These are phyloP conservation scores for Diacarnus erythraeanus DNA, from an alignment of 37 sponge, comb jelly and placozoan species.

Conservation along the genomic window DNA sequence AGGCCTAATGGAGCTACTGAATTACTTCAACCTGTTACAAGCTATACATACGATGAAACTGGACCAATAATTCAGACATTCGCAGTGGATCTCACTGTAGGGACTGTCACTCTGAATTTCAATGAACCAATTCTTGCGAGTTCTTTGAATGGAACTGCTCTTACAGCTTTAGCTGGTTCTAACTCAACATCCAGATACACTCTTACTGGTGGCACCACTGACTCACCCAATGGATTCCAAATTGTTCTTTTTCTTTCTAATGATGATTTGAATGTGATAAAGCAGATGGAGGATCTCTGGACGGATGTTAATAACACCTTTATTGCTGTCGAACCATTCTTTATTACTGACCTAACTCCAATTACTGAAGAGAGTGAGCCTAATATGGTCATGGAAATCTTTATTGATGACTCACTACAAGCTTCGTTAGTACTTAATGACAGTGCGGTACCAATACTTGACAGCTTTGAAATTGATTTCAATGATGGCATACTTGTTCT, in stretches of 20 bases:
- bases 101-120: slow-evolving; percentile 65
- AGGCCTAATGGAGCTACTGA: slow-evolving; percentile 52
- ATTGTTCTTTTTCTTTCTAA: slow-evolving; percentile 46
- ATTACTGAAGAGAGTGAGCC: slow-evolving; percentile 4
- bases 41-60: slow-evolving; percentile 69
- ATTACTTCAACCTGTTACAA: slow-evolving; percentile 33
- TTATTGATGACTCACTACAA: slow-evolving; percentile 26
- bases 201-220: slow-evolving; percentile 71
- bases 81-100: slow-evolving; percentile 69
- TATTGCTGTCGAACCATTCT: slow-evolving; percentile 52
- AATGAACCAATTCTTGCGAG: slow-evolving; percentile 77
- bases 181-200: slow-evolving; percentile 59
- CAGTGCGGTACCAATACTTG: slow-evolving; percentile 50
- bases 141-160: slow-evolving; percentile 62
- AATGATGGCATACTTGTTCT: slow-evolving; percentile 66
- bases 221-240: slow-evolving; percentile 65
- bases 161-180: slow-evolving; percentile 69
- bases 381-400: slow-evolving; percentile 55
- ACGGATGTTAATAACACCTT: slow-evolving; percentile 61
- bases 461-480: slow-evolving; percentile 81
- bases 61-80: slow-evolving; percentile 61
- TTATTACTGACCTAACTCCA: slow-evolving; percentile 73
- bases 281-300: slow-evolving; percentile 78
- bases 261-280: slow-evolving; percentile 78
- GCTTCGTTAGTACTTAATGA: slow-evolving; percentile 62